Conservation (phyloP, 2,113 vertebrate species). For the Mobula birostris region DNA sequence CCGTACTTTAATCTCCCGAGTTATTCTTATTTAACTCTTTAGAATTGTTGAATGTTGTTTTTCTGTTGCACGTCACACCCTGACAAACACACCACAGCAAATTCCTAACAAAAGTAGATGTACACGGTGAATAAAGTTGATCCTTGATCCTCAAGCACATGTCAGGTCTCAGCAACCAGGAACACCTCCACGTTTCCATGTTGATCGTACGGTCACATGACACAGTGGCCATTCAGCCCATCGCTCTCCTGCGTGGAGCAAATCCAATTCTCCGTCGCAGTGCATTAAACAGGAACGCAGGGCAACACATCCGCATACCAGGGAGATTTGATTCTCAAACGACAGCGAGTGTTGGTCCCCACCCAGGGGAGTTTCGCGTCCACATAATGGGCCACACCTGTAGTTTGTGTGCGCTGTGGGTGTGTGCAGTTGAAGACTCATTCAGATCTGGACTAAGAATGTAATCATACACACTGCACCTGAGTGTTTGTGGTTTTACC, state of each 20-base stretch:
- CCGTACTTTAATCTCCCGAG: too few relatives aligned
- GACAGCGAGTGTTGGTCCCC: neutral
- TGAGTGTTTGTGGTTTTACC: neutral
- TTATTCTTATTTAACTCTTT: too few relatives aligned
- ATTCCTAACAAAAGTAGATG: too few relatives aligned
- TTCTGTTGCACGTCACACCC: too few relatives aligned
- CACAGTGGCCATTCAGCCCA: neutral
- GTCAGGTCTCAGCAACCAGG: too few relatives aligned
- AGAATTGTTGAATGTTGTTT: too few relatives aligned
- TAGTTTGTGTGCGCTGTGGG: neutral
- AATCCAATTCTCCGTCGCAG: neutral
- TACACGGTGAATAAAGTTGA: too few relatives aligned
- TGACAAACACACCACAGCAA: too few relatives aligned
- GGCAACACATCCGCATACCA: too few relatives aligned
- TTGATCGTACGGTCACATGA: too few relatives aligned
- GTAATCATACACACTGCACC: neutral
- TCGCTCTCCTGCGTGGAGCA: neutral
- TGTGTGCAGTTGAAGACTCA: neutral
- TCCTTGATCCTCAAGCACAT: too few relatives aligned
- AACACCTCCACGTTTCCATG: too few relatives aligned
- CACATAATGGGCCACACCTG: neutral
- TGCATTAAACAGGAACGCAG: neutral
- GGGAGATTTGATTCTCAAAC: neutral
- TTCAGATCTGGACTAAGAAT: neutral
- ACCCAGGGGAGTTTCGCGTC: neutral